Evolutionary conservation across 2,113 vertebrate genomes (phyloP).

Genomic region (Xiphophorus hellerii): DNA sequence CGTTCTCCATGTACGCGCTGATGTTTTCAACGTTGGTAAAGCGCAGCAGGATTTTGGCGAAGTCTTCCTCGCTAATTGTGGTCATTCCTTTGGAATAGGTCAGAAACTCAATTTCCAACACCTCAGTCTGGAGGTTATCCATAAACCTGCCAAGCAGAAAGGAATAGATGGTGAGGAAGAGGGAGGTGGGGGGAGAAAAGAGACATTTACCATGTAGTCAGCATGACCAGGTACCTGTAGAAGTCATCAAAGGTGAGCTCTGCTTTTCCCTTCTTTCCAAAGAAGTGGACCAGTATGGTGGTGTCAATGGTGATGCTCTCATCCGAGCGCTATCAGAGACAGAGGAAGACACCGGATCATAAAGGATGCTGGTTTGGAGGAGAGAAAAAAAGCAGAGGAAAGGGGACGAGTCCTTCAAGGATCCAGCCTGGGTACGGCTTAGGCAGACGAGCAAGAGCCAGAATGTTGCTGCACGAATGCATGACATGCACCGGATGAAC

Average conservation of each 20-base stretch:
- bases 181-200: neutral
- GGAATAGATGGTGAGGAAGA: neutral
- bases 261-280: constrained; percentile 97
- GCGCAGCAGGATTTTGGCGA: constrained; percentile 94
- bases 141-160: constrained; percentile 86
- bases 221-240: constrained; percentile 85
- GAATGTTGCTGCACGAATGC: constrained; percentile 41
- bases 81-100: constrained; percentile 98
- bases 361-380: constrained; percentile 19
- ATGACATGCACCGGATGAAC: constrained; percentile 23
- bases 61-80: constrained; percentile 98
- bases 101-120: constrained; percentile 97
- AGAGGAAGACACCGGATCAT: constrained; percentile 27
- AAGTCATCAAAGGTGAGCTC: constrained; percentile 98
- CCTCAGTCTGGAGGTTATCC: constrained; percentile 98
- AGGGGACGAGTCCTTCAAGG: constrained; percentile 33
- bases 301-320: constrained; percentile 91
- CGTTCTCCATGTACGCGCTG: constrained; percentile 92
- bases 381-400: constrained; percentile 19
- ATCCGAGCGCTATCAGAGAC: constrained; percentile 86
- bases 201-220: neutral
- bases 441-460: constrained; percentile 56
- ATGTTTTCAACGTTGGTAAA: constrained; percentile 99
- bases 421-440: constrained; percentile 48
- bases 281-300: constrained; percentile 95